Evolutionary conservation across 2,113 vertebrate genomes (phyloP), one percentile per base, ranked within the genome.

Genomic region (Leptobrachium leishanense): DNA sequence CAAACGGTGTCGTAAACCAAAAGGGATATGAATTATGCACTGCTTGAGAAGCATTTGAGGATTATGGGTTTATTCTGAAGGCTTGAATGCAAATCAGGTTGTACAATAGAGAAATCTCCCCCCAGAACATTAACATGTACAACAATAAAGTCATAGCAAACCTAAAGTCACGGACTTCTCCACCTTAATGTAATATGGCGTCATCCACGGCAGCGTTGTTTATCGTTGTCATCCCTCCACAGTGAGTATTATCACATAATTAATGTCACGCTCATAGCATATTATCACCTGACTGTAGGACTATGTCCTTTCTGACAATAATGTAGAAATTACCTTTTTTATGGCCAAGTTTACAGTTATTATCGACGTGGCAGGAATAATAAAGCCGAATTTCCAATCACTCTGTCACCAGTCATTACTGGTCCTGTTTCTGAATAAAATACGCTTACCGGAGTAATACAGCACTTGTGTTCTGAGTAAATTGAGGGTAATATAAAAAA

Each of bases 61-160:
- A 85, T 41, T 84, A 82, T 13, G 44, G 84, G 85, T 87, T 85
- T 86, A 87, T 86, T 89, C 87, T 87, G 79, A 79, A 84, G 84
- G 84, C 20, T 84, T 84, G 84, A 85, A 43, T 88, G 86, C 85
- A 87, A 84, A 87, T 84, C 86, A 89, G 90, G 90, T 85, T 89
- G 85, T 84, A 88, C 84, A 85, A 84, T 84, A 89, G 89, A 91
- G 85, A 82, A 88, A 83, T 62, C 68, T 42, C 20, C 62, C 63
- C 71, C 43, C 15, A 20, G 54, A 81, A 81, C 78, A 68, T 81
- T 81, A 68, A 81, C 54, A 68, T 74, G 15, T 59, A 39, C 43
- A 50, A 12, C 13, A 10, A 3, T n/a, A 62, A 68, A 80, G 64
- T 57, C 64, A 79, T 42, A 72, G 20, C 68, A 66, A 31, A 50